phyloP scores from a whole-genome alignment of 2,888 invertebrate genomes.

The Brachylomia viminalis region DNA sequence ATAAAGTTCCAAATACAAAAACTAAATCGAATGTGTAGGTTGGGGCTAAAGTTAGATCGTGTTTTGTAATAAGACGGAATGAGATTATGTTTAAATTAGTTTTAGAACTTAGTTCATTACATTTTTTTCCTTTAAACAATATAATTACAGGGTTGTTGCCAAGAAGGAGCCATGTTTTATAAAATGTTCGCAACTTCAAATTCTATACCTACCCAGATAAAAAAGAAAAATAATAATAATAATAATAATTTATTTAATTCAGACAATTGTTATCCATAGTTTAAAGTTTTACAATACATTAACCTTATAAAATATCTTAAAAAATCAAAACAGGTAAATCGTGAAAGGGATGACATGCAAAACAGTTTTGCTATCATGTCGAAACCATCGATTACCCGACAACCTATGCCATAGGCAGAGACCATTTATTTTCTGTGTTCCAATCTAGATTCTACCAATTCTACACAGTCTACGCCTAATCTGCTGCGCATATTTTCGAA shows the following conservation, averaged over 20 bases:
- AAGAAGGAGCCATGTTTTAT: not conserved
- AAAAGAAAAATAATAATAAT: no score
- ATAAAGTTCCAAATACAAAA: no score
- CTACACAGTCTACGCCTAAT: not conserved
- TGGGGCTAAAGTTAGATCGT: no score
- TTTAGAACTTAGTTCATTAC: not conserved
- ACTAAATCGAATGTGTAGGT: no score
- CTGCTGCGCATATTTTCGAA: not conserved
- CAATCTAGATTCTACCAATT: constrained; percentile 4
- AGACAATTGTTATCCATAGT: no score
- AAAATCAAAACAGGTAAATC: no score
- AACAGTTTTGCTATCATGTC: not conserved
- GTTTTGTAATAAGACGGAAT: no score
- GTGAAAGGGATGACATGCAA: no score
- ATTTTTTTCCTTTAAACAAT: not conserved
- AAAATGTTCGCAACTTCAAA: not conserved
- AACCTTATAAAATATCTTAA: no score
- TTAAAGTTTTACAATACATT: no score
- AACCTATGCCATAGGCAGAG: not conserved
- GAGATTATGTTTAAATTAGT: not conserved
- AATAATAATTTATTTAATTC: no score
- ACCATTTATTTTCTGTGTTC: constrained; percentile 3
- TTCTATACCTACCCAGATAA: not conserved
- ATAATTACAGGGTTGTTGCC: not conserved
- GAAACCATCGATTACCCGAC: constrained; percentile 2